A percentile compares a stretch with the other conserved stretches of the same genome.
Evolutionary conservation across 2,113 vertebrate species (phyloP).

Genomic region (Xenopus tropicalis): DNA sequence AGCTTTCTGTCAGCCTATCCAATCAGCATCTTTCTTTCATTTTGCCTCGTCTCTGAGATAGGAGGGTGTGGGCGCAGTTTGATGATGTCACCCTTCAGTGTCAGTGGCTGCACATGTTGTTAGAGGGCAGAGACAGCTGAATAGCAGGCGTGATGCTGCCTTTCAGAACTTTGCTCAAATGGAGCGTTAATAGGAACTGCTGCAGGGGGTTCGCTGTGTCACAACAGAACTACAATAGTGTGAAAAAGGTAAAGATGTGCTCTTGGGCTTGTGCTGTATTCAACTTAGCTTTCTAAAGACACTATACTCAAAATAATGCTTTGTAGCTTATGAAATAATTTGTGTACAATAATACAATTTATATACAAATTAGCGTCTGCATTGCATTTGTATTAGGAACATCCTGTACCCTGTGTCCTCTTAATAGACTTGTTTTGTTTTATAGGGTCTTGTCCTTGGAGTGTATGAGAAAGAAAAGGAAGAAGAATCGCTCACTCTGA

Average conservation of each 20-base stretch:
- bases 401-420: too few relatives aligned
- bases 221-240: conserved; percentile 44
- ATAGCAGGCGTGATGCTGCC: conserved; percentile 4
- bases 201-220: conserved; percentile 58
- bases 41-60: not conserved
- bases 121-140: conserved; percentile 21
- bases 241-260: conserved; percentile 56
- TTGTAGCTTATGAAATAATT: too few relatives aligned
- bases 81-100: conserved; percentile 11
- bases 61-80: not conserved
- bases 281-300: too few relatives aligned
- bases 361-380: too few relatives aligned
- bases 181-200: not conserved
- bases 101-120: conserved; percentile 7
- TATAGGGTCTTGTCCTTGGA: conserved; percentile 86
- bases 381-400: too few relatives aligned
- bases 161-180: conserved; percentile 3
- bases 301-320: too few relatives aligned
- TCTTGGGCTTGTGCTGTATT: not conserved
- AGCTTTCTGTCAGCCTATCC: not conserved
- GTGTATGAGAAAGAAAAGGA: conserved; percentile 77
- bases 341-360: too few relatives aligned
- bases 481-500: conserved; percentile 61
- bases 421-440: conserved; percentile 4
- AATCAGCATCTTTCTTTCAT: not conserved